These are phyloP conservation scores for Zaprionus lineosus DNA, from an alignment of 2,888 invertebrate species.

Conservation along the genomic window DNA sequence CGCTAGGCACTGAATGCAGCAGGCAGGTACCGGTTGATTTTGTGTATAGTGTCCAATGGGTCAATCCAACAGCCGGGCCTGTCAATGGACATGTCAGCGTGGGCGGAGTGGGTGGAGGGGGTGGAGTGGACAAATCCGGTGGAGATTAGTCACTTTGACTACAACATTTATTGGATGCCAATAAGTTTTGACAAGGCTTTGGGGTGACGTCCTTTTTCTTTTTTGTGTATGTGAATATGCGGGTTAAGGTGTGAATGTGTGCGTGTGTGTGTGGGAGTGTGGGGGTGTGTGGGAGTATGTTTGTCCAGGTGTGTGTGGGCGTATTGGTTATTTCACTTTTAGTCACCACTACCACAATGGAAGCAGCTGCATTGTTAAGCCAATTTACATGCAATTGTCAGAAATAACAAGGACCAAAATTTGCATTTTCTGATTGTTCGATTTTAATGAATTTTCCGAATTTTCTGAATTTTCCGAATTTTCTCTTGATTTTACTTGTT, in stretches of 20 bases:
- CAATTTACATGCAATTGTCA: constrained; percentile 42
- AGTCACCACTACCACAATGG: constrained; percentile 1
- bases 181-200: constrained; percentile 49
- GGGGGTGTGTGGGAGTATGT: background rate
- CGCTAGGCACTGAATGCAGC: constrained; percentile 7
- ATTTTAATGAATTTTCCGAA: constrained; percentile 43
- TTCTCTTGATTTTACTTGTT: background rate
- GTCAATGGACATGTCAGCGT: constrained; percentile 24
- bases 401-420: constrained; percentile 1
- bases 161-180: constrained; percentile 67
- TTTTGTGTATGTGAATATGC: background rate
- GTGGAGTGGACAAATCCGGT: background rate
- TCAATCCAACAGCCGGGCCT: constrained; percentile 18
- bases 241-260: background rate
- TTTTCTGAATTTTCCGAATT: constrained; percentile 1
- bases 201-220: constrained; percentile 22
- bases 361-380: constrained; percentile 37
- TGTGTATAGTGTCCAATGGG: constrained; percentile 37
- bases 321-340: no score
- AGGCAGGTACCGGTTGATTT: constrained; percentile 47
- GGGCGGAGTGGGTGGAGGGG: background rate
- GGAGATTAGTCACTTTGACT: constrained; percentile 49
- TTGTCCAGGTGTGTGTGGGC: constrained; percentile 8
- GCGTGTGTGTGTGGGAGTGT: background rate
- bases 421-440: constrained; percentile 30